These are phyloP conservation scores for Paraescarpia echinospica DNA, from an alignment of 1,140 invertebrate species.

Conservation along the genomic window DNA sequence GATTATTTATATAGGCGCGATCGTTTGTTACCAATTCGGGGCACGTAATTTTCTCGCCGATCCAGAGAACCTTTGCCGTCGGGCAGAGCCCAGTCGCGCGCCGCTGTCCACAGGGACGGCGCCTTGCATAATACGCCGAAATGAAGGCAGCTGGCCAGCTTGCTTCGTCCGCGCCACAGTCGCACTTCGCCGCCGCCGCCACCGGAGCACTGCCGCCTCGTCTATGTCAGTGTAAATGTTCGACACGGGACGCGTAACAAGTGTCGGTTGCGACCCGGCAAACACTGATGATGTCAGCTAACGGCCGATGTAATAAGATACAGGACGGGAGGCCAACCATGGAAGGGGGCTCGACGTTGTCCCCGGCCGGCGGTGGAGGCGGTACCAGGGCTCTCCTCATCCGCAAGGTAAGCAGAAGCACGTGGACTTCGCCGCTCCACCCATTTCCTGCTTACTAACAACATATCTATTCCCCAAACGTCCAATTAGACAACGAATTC, in stretches of 20 bases:
- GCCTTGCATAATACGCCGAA: background rate
- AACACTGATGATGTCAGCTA: background rate
- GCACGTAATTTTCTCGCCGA: background rate
- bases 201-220: background rate
- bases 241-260: background rate
- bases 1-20: background rate
- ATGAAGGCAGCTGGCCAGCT: background rate
- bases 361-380: background rate
- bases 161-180: background rate
- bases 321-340: background rate
- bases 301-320: background rate
- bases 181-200: background rate
- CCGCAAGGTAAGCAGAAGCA: conserved; percentile 11
- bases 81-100: background rate
- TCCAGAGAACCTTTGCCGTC: background rate
- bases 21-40: background rate
- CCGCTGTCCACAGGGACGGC: background rate
- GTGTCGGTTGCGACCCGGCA: background rate
- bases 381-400: conserved; percentile 4
- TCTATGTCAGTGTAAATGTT: background rate
- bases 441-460: background rate
- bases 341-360: background rate
- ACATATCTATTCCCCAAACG: background rate
- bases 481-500: background rate
- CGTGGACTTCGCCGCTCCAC: background rate